Percentiles rank a stretch among this genome's conserved stretches.
Evolutionary conservation across 2,113 vertebrate species (phyloP).

Genomic region (Cyprinodon variegatus): DNA sequence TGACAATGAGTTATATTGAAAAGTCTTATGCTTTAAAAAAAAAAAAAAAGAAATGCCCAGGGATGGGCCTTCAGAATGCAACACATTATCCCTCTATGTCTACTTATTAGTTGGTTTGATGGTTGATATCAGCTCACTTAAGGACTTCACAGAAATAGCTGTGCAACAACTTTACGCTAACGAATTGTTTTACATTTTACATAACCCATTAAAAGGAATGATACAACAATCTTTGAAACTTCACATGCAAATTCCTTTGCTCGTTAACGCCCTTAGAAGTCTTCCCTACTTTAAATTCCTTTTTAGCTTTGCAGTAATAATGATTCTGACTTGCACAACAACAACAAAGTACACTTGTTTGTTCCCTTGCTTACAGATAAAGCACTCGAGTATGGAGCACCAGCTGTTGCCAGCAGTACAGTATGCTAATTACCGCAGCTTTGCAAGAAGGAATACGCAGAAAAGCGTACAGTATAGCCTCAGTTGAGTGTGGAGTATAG

Average conservation of each 20-base stretch:
- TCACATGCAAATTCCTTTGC: constrained; percentile 33
- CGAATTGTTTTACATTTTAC: constrained; percentile 8
- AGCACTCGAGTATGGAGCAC: constrained; percentile 53
- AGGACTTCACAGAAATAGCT: constrained; percentile 13
- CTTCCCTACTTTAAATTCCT: constrained; percentile 37
- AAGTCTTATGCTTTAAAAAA: neutral
- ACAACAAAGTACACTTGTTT: constrained; percentile 59
- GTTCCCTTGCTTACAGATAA: constrained; percentile 56
- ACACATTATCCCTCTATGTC: neutral
- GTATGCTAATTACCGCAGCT: constrained; percentile 65
- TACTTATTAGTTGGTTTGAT: constrained; percentile 1
- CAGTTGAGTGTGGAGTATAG: constrained; percentile 7
- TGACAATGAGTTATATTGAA: neutral
- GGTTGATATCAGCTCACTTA: constrained; percentile 13
- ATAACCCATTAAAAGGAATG: constrained; percentile 3
- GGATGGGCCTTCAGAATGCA: neutral
- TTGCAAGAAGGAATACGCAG: constrained; percentile 43
- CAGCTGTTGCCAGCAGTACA: constrained; percentile 70
- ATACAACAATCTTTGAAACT: constrained; percentile 23
- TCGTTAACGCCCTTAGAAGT: constrained; percentile 32
- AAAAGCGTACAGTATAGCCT: constrained; percentile 30
- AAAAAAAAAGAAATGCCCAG: neutral
- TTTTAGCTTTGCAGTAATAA: constrained; percentile 62
- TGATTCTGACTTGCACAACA: constrained; percentile 63
- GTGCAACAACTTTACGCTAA: constrained; percentile 10